Percentiles rank a stretch among this genome's conserved stretches.
Conservation (phyloP, 2,888 invertebrate species). For the Hemithea aestivaria region DNA sequence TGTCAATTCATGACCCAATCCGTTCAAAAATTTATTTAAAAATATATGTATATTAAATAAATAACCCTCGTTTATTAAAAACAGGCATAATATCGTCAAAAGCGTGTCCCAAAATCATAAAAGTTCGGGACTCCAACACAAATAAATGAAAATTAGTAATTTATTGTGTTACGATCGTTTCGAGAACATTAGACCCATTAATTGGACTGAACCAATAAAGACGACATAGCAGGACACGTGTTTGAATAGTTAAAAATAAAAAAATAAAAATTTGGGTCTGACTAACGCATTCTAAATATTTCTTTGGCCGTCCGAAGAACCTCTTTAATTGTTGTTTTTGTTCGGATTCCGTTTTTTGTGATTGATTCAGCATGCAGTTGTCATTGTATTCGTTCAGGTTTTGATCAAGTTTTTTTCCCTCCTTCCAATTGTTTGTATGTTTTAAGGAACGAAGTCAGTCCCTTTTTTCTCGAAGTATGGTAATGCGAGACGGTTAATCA, state of each 20-base stretch:
- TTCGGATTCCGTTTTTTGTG: constrained; percentile 77
- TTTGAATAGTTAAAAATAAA: constrained; percentile 45
- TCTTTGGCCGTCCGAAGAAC: constrained; percentile 58
- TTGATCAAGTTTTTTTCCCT: constrained; percentile 66
- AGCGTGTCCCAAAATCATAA: constrained; percentile 30
- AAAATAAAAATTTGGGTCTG: constrained; percentile 39
- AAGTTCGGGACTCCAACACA: constrained; percentile 28
- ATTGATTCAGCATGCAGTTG: constrained; percentile 77
- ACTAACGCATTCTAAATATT: constrained; percentile 71
- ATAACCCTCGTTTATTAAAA: neutral
- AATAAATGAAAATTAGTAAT: constrained; percentile 59
- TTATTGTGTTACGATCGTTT: constrained; percentile 54
- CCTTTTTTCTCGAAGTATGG: constrained; percentile 50
- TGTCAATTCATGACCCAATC: no score
- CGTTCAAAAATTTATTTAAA: no score
- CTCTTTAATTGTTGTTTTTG: constrained; percentile 78
- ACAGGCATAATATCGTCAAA: constrained; percentile 20
- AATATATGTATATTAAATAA: no score
- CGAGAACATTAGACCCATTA: constrained; percentile 66
- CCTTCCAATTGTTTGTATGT: constrained; percentile 72
- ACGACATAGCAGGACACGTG: constrained; percentile 70
- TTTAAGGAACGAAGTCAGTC: constrained; percentile 59
- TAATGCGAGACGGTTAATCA: constrained; percentile 64
- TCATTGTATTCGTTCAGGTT: constrained; percentile 75
- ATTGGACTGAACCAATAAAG: constrained; percentile 76